Conservation (phyloP, 2,888 invertebrate genomes). For the Stramonita haemastoma region DNA sequence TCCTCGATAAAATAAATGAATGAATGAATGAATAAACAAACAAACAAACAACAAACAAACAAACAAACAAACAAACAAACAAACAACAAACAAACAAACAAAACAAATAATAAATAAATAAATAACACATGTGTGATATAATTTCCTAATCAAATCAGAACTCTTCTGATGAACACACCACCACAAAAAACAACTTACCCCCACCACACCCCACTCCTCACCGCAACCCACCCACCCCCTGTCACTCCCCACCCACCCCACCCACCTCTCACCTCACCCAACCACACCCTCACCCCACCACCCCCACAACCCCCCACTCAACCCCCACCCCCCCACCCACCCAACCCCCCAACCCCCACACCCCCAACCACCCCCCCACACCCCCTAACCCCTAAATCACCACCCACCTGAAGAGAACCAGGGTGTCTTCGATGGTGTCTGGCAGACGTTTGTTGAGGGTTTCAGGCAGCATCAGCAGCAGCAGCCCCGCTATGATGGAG, state of each 20-base stretch:
- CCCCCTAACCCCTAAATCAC: background rate
- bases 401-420: constrained; percentile 30
- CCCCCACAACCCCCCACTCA: too few species aligned
- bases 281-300: background rate
- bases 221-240: too few species aligned
- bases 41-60: background rate
- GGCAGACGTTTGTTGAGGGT: constrained; percentile 37
- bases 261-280: background rate
- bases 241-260: background rate
- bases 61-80: background rate
- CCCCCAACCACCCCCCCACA: background rate
- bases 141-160: too few species aligned
- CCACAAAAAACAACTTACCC: too few species aligned
- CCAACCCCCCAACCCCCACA: background rate
- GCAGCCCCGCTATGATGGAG: constrained; percentile 38
- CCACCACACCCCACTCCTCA: too few species aligned
- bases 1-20: background rate
- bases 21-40: background rate
- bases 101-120: background rate
- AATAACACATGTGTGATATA: too few species aligned
- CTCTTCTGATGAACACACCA: too few species aligned
- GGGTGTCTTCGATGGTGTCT: constrained; percentile 40
- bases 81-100: background rate
- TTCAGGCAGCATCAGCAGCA: constrained; percentile 42
- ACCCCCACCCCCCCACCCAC: background rate